Evolutionary conservation across 1,140 invertebrate species (phyloP).

Genomic region (Plutomurus gul): DNA sequence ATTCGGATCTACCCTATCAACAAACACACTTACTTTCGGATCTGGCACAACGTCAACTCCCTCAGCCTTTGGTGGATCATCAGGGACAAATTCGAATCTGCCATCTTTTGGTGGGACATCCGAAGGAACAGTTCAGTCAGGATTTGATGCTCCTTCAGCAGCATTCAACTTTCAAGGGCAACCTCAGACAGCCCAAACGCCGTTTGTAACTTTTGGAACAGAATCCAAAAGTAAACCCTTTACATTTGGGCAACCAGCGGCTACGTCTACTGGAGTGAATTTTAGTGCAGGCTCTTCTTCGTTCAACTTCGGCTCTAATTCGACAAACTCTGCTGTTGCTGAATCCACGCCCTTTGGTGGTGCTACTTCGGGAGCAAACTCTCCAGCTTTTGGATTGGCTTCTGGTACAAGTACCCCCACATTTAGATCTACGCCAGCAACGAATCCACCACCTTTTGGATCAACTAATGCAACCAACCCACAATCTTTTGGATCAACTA

Average conservation of each 20-base stretch:
- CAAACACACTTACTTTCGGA: not conserved
- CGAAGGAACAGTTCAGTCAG: not conserved
- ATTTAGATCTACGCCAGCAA: not conserved
- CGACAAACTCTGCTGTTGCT: not conserved
- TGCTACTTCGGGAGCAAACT: not conserved
- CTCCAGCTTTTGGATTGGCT: not conserved
- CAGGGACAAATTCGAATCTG: not conserved
- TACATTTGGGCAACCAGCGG: not conserved
- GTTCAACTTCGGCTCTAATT: not conserved
- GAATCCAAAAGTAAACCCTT: not conserved
- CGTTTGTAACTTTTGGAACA: constrained; percentile 33
- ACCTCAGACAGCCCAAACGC: not conserved
- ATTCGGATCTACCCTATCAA: not conserved
- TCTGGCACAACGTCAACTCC: not conserved
- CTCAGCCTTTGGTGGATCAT: not conserved
- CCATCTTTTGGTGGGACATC: not conserved
- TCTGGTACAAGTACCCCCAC: not conserved
- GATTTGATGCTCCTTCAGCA: not conserved
- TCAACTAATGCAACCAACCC: not conserved
- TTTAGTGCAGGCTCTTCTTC: not conserved
- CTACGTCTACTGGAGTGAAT: not conserved
- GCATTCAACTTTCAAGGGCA: not conserved
- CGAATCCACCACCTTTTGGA: not conserved
- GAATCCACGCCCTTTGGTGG: not conserved
- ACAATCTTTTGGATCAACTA: too few species aligned